Conservation (phyloP, 2,888 invertebrate species). For the Zygogramma bicolorata region DNA sequence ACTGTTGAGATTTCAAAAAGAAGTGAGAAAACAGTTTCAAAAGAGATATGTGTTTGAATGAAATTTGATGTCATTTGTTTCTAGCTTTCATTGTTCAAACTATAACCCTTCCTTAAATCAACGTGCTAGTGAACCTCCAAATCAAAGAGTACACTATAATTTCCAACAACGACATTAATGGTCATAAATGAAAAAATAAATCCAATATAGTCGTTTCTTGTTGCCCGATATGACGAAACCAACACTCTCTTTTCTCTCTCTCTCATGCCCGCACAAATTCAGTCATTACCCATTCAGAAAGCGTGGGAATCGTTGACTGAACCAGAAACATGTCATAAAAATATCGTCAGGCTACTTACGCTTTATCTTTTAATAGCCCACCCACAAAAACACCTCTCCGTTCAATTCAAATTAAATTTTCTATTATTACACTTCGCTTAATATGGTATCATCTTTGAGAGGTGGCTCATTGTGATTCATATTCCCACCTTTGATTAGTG, state of each 20-base stretch:
- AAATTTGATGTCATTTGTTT: too few relatives aligned
- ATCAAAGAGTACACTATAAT: too few relatives aligned
- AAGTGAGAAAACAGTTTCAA: too few relatives aligned
- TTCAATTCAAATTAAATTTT: background rate
- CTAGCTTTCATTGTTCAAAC: too few relatives aligned
- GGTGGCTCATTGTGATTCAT: background rate
- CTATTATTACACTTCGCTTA: background rate
- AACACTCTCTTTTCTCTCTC: background rate
- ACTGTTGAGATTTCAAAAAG: too few relatives aligned
- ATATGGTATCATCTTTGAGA: background rate
- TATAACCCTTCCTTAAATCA: too few relatives aligned
- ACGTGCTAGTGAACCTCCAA: background rate
- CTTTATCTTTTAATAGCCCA: background rate
- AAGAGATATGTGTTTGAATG: too few relatives aligned
- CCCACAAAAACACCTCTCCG: background rate
- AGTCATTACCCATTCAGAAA: background rate
- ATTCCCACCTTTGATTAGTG: background rate
- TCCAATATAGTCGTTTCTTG: background rate
- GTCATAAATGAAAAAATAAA: background rate
- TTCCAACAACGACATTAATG: background rate
- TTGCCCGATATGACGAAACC: background rate
- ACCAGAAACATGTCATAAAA: constrained; percentile 3
- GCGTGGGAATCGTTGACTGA: background rate
- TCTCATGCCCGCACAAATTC: background rate
- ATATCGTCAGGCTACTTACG: background rate